phyloP scores from a whole-genome alignment of 2,888 invertebrate species.

The Chrysolina haemoptera region DNA sequence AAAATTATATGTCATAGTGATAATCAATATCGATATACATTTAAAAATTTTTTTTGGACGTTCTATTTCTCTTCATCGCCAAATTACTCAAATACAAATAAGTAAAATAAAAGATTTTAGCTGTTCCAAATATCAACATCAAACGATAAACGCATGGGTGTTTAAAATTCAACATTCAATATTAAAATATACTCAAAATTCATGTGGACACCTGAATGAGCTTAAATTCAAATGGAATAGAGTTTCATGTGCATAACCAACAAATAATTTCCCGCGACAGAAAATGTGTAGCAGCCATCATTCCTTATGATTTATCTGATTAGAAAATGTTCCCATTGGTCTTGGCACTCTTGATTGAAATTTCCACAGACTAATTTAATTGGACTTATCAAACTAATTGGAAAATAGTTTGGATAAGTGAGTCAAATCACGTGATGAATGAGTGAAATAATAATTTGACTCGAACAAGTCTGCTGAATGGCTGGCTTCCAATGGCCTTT shows the following conservation, averaged over 20 bases:
- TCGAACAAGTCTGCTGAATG: slow-evolving; percentile 30
- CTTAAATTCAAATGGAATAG: too few relatives aligned
- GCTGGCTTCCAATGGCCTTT: slow-evolving; percentile 38
- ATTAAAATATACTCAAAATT: too few relatives aligned
- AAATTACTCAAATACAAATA: too few relatives aligned
- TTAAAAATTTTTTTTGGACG: too few relatives aligned
- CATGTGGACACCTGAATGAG: too few relatives aligned
- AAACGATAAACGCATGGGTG: too few relatives aligned
- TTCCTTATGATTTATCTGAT: background rate
- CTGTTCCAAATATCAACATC: too few relatives aligned
- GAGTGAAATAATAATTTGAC: slow-evolving; percentile 41
- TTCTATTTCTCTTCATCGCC: too few relatives aligned
- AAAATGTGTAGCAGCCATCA: background rate
- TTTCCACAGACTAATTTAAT: slow-evolving; percentile 20
- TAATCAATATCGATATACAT: too few relatives aligned
- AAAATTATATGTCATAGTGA: too few relatives aligned
- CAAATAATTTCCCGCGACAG: background rate
- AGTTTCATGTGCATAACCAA: background rate
- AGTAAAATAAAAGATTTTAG: too few relatives aligned
- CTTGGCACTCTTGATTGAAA: background rate
- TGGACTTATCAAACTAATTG: slow-evolving; percentile 36
- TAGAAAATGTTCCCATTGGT: background rate
- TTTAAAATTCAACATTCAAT: too few relatives aligned
- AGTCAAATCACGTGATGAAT: slow-evolving; percentile 35
- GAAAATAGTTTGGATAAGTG: slow-evolving; percentile 38